phyloP scores from a whole-genome alignment of 2,797 vertebrate species.

The Pogoniulus pusillus region DNA sequence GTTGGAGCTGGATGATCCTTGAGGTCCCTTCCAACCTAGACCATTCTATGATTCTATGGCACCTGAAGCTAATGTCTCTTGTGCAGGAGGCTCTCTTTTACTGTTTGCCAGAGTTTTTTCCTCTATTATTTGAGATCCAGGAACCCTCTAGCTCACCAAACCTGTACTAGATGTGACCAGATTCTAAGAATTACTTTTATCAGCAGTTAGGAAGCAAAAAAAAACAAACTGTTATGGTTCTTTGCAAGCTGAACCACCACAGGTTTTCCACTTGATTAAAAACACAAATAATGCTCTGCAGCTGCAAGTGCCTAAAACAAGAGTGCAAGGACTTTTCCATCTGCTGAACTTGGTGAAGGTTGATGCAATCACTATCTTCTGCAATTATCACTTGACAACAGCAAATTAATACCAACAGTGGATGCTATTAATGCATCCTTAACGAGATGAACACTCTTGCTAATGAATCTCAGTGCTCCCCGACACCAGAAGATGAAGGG shows the following conservation, averaged over 20 bases:
- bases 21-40: too few relatives aligned
- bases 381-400: slow-evolving; percentile 48
- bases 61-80: not conserved
- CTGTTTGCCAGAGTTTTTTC: not conserved
- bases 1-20: too few relatives aligned
- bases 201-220: not conserved
- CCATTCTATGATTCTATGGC: too few relatives aligned
- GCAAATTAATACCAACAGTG: slow-evolving; percentile 33
- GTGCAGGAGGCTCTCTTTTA: not conserved
- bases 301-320: not conserved
- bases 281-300: not conserved
- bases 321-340: not conserved
- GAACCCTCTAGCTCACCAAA: not conserved
- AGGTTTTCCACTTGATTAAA: not conserved
- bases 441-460: slow-evolving; percentile 13
- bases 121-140: not conserved
- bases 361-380: slow-evolving; percentile 48
- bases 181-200: not conserved
- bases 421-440: slow-evolving; percentile 33
- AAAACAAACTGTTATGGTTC: not conserved
- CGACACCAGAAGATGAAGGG: not conserved
- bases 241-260: not conserved
- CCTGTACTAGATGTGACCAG: not conserved
- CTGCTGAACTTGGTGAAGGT: slow-evolving; percentile 40
- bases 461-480: slow-evolving; percentile 29